These are phyloP conservation scores for Tautogolabrus adspersus DNA, from an alignment of 2,113 vertebrate genomes.

Conservation along the genomic window DNA sequence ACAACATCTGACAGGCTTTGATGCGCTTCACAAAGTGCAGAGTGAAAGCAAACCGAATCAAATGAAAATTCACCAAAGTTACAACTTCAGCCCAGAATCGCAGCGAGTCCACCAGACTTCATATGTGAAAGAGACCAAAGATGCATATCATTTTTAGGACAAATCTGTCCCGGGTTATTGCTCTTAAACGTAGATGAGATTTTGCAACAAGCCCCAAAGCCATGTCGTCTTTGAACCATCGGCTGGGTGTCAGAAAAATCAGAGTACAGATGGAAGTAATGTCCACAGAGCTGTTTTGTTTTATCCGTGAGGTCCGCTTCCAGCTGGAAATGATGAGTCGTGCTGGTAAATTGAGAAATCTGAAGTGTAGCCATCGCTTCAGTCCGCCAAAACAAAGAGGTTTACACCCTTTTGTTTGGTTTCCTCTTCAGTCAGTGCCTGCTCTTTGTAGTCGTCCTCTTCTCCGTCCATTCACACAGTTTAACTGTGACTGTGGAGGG, in stretches of 20 bases:
- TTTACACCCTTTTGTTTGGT: slow-evolving; percentile 18
- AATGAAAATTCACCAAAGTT: too few relatives aligned
- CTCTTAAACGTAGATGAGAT: slow-evolving; percentile 2
- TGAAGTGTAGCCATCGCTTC: slow-evolving; percentile 11
- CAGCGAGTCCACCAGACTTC: too few relatives aligned
- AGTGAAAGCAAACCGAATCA: too few relatives aligned
- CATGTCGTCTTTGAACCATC: neutral
- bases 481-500: neutral
- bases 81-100: too few relatives aligned
- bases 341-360: slow-evolving; percentile 32
- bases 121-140: too few relatives aligned
- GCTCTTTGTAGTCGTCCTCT: neutral
- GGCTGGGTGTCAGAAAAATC: slow-evolving; percentile 1
- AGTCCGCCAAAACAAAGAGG: slow-evolving; percentile 31
- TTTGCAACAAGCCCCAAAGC: neutral
- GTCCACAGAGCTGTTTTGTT: slow-evolving; percentile 26
- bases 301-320: slow-evolving; percentile 21
- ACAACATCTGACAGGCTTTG: too few relatives aligned
- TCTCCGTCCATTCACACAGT: neutral
- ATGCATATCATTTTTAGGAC: too few relatives aligned
- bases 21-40: too few relatives aligned
- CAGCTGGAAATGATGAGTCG: slow-evolving; percentile 50
- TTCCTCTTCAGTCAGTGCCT: slow-evolving; percentile 6
- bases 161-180: neutral
- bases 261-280: slow-evolving; percentile 45